Base-by-base conservation (phyloP, 2,888 invertebrate genomes). In the Eupsilia transversa region DNA sequence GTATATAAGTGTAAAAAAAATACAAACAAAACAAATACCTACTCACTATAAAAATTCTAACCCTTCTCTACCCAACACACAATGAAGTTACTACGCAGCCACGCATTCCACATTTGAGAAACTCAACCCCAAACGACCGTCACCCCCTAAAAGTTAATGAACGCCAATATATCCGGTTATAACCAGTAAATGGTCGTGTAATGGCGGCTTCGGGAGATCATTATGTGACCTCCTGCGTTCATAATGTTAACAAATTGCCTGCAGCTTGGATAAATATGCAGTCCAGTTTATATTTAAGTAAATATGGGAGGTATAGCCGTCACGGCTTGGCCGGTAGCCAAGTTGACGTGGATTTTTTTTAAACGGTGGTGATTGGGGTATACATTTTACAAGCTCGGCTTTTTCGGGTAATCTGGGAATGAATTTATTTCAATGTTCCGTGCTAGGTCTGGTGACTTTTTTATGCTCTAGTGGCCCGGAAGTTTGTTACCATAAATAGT, bases 121-220 rank as follows among this genome's bases (percentile, higher is more conserved):
- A 61, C 65, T 56, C 61, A 23, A 65, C 83, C 79, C 35, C 64
- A 81, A 86, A 74, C 64, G 64, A 64, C 60, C 77, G 79, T 72
- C 71, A 87, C 82, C 86, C 83, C 84, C 84, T 89, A 88, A 91
- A 91, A 88, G 80, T 74, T 87, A 86, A 89, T 89, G 89, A 86
- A 75, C 72, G 66, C 76, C 61, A 77, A 80, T 85, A 75, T 81
- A 63, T 66, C 74, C 82, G 75, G 79, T 78, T 78, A 80, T 86
- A 83, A 74, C 83, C 78, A 77, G 83, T 77, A 83, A 72, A 79
- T 69, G 77, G 79, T 74, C 80, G 79, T 83, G 82, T 87, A 81
- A 82, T 79, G 79, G 79, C 43, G 74, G 78, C 82, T 87, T 84
- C 79, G 79, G 73, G 85, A 87, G 86, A 88, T 89, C 87, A 87